phyloP scores from a whole-genome alignment of 2,797 vertebrate species.

The Rhodeus uyekii region DNA sequence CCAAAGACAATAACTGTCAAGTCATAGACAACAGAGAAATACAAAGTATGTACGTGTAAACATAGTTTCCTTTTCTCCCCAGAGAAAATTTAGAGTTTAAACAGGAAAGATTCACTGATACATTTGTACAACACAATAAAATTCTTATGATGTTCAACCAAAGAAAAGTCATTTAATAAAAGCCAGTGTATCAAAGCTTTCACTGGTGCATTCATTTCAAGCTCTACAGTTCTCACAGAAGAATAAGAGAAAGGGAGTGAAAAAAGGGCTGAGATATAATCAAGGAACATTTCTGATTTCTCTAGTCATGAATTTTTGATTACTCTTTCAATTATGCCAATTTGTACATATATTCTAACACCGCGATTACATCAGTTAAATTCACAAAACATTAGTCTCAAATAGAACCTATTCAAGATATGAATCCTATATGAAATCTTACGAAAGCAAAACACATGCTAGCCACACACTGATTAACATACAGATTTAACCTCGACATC shows the following conservation, averaged over 20 bases:
- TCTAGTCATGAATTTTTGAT: conserved; percentile 44
- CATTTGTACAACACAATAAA: conserved; percentile 61
- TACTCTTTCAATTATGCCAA: conserved; percentile 15
- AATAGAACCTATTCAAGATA: not conserved
- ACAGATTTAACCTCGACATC: too few species aligned
- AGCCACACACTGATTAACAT: not conserved
- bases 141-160: conserved; percentile 63
- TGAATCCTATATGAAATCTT: not conserved
- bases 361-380: not conserved
- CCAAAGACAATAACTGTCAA: too few species aligned
- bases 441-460: not conserved
- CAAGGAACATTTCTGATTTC: conserved; percentile 49
- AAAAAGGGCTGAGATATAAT: conserved; percentile 52
- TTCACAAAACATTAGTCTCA: not conserved
- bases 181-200: conserved; percentile 58
- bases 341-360: not conserved
- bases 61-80: conserved; percentile 64
- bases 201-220: conserved; percentile 57
- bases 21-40: too few species aligned
- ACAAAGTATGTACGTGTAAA: conserved; percentile 60
- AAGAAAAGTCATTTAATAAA: conserved; percentile 64
- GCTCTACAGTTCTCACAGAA: conserved; percentile 48
- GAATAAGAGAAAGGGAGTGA: conserved; percentile 27
- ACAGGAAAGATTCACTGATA: conserved; percentile 40
- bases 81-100: conserved; percentile 64